Evolutionary conservation across 2,797 vertebrate species (phyloP).

Genomic region (Anguilla obscura): DNA sequence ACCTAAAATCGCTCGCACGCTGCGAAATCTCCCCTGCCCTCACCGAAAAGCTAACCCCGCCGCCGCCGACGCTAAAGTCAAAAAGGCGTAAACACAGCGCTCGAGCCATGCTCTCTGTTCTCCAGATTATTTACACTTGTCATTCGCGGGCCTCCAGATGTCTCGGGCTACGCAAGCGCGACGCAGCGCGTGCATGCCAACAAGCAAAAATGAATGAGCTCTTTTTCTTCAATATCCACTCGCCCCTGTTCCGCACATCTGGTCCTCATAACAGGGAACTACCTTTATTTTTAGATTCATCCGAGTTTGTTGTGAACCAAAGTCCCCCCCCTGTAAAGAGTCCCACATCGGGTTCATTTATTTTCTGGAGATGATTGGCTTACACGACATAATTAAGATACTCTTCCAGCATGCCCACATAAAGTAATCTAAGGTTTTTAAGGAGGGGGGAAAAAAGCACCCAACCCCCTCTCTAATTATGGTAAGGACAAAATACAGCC

Average conservation of each 20-base stretch:
- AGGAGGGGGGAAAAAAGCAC: constrained; percentile 42
- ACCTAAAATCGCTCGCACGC: constrained; percentile 18
- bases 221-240: constrained; percentile 13
- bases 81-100: constrained; percentile 28
- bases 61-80: background rate
- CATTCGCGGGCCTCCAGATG: constrained; percentile 24
- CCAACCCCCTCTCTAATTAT: constrained; percentile 52
- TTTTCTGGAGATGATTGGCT: constrained; percentile 27
- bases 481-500: constrained; percentile 38
- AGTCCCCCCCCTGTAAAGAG: constrained; percentile 36
- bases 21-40: constrained; percentile 7
- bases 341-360: constrained; percentile 41
- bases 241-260: constrained; percentile 42
- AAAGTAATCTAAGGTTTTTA: constrained; percentile 52
- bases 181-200: background rate
- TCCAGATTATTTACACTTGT: constrained; percentile 37
- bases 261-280: constrained; percentile 41
- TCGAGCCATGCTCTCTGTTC: constrained; percentile 1
- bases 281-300: constrained; percentile 42
- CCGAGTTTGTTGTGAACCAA: constrained; percentile 45
- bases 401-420: constrained; percentile 47
- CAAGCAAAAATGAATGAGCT: constrained; percentile 28
- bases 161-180: background rate
- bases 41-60: background rate
- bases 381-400: constrained; percentile 48